phyloP scores from a whole-genome alignment of 2,113 vertebrate genomes.

The Myiopsitta monachus region DNA sequence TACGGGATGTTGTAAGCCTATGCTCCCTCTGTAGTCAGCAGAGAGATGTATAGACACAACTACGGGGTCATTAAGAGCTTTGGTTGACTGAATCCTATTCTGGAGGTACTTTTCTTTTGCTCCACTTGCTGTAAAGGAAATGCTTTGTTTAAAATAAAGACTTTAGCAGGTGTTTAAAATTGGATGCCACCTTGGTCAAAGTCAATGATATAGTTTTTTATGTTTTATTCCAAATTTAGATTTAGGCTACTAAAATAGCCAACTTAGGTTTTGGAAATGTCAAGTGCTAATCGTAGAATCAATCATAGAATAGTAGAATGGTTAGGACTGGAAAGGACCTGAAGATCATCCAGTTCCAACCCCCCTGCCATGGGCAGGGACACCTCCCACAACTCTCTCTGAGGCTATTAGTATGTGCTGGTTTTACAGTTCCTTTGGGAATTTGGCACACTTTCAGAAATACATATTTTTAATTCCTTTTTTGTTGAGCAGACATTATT shows the following conservation, averaged over 20 bases:
- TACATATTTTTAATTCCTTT: background rate
- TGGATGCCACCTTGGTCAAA: background rate
- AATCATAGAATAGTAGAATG: background rate
- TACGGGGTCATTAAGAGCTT: background rate
- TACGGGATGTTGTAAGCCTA: background rate
- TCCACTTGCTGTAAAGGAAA: background rate
- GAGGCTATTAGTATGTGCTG: background rate
- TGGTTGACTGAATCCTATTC: background rate
- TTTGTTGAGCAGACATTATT: background rate
- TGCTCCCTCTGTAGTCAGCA: background rate
- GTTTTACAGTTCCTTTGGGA: background rate
- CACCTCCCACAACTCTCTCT: background rate
- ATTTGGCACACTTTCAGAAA: background rate
- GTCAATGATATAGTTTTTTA: background rate
- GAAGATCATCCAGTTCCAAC: background rate
- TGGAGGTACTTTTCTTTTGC: background rate
- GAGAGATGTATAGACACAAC: background rate
- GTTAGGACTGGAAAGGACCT: background rate
- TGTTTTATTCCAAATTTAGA: background rate
- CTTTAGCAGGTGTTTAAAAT: background rate
- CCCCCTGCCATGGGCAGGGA: background rate
- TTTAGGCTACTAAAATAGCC: background rate
- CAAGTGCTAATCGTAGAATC: background rate
- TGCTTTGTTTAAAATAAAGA: background rate
- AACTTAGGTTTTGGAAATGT: background rate